Base-by-base conservation (phyloP, 2,113 vertebrate species). In the Hippolais icterina region DNA sequence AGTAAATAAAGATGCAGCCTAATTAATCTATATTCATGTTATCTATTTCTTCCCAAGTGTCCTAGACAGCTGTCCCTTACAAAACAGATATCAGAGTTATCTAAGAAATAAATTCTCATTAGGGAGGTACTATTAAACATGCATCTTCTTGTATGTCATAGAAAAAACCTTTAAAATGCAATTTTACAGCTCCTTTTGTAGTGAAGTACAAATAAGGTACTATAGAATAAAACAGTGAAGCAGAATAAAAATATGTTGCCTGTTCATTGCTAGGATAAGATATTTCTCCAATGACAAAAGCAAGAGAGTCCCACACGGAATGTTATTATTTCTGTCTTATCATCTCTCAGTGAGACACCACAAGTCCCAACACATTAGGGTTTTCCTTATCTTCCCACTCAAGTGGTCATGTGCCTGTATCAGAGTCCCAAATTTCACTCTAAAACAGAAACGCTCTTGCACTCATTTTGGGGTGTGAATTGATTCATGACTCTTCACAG, bases 1-100 rank as follows among this genome's bases (percentile, higher is more conserved):
- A 50, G 68, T 74, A 93, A 94, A 91, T 87, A 92, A 83, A 93
- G 54, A 70, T 90, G 23, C 33, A 92, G 88, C 23, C 68, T 93
- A 96, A 94, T 90, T 94, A 92, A 90, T 74, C 54, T 9, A 15
- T 74, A 72, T 81, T 47, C 29, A 52, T 78, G 70, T 76, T 83
- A 86, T 93, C 66, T 88, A 8, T 78, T 84, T 74, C 42, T 94
- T 41, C 59, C 72, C 60, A 61, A 83, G 70, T 74, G 88, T 69
- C 57, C 57, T 61, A 37, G 70, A 64, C 75, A 94, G 35, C 61
- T 85, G 57, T 79, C 60, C 29, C 33, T 75, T 76, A 87, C n/a
- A 79, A 81, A 91, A 56, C 11, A 90, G 37, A 5, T 83, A 86
- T 47, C 78, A 81, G 83, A 95, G 47, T 65, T 52, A 23, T 4